Conservation (phyloP, 2,797 vertebrate species). For the Tadarida brasiliensis region DNA sequence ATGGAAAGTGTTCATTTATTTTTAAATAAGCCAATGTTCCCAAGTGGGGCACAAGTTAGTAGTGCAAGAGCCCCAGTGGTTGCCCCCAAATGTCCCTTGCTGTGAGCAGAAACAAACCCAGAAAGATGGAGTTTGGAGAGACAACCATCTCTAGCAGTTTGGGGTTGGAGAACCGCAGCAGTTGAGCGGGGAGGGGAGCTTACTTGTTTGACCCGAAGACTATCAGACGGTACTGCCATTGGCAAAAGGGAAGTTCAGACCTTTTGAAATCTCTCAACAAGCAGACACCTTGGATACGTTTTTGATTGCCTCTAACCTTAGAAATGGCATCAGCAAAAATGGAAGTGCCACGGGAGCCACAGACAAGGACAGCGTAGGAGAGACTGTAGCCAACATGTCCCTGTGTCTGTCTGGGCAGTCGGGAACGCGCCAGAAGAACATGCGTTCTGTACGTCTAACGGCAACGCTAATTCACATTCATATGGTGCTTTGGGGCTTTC, state of each 20-base stretch:
- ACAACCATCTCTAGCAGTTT: background rate
- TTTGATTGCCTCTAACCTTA: background rate
- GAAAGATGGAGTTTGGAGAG: background rate
- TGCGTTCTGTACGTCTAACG: background rate
- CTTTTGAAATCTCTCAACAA: constrained; percentile 9
- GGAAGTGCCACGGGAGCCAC: background rate
- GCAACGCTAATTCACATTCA: background rate
- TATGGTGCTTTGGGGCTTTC: background rate
- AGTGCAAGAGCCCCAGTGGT: background rate
- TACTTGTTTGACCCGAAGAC: background rate
- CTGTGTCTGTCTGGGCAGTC: background rate
- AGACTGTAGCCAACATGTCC: background rate
- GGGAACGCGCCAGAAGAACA: background rate
- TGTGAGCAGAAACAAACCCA: background rate
- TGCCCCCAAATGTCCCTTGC: background rate
- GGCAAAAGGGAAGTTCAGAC: background rate
- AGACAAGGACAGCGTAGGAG: background rate
- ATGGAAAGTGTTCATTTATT: background rate
- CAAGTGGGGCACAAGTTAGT: background rate
- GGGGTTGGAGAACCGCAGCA: background rate
- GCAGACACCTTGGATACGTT: background rate
- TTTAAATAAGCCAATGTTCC: background rate
- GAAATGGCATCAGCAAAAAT: constrained; percentile 1
- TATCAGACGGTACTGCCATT: background rate
- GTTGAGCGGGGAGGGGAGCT: no score